These are phyloP conservation scores for Abscondita cerata DNA, from an alignment of 2,888 invertebrate genomes.

Conservation along the genomic window DNA sequence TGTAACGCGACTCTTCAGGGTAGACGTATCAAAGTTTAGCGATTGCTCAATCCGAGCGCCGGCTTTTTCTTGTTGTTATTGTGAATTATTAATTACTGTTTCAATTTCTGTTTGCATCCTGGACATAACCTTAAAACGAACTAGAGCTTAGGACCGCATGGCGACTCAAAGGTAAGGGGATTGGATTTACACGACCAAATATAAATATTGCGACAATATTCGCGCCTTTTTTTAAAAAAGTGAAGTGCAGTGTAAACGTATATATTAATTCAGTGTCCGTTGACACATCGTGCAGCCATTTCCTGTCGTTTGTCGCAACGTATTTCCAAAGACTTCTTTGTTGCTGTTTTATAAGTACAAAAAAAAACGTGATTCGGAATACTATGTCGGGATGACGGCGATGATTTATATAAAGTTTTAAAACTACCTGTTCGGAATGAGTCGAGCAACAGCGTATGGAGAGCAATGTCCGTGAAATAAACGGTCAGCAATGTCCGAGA, in stretches of 20 bases:
- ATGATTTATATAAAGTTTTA: constrained; percentile 3
- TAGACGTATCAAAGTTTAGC: constrained; percentile 29
- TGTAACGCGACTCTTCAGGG: constrained; percentile 47
- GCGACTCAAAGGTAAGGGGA: constrained; percentile 51
- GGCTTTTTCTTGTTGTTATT: constrained; percentile 29
- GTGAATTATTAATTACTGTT: constrained; percentile 29
- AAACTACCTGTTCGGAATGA: constrained; percentile 17
- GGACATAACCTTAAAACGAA: constrained; percentile 31
- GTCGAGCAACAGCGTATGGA: background rate
- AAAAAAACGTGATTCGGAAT: constrained; percentile 13
- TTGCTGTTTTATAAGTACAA: background rate
- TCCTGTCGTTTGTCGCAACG: constrained; percentile 14
- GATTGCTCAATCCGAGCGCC: constrained; percentile 35
- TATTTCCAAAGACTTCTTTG: background rate
- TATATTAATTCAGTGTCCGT: constrained; percentile 10
- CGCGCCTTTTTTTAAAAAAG: constrained; percentile 4
- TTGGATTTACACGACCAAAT: background rate
- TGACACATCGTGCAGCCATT: constrained; percentile 10
- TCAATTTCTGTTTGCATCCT: constrained; percentile 25
- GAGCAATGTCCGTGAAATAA: constrained; percentile 30
- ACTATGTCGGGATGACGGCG: background rate
- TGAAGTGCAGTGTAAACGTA: constrained; percentile 15
- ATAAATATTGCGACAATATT: background rate
- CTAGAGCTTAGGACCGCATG: constrained; percentile 45
- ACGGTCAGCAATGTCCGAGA: constrained; percentile 29